Evolutionary conservation across 2,888 invertebrate genomes (phyloP).

Genomic region (Neoascia interrupta): DNA sequence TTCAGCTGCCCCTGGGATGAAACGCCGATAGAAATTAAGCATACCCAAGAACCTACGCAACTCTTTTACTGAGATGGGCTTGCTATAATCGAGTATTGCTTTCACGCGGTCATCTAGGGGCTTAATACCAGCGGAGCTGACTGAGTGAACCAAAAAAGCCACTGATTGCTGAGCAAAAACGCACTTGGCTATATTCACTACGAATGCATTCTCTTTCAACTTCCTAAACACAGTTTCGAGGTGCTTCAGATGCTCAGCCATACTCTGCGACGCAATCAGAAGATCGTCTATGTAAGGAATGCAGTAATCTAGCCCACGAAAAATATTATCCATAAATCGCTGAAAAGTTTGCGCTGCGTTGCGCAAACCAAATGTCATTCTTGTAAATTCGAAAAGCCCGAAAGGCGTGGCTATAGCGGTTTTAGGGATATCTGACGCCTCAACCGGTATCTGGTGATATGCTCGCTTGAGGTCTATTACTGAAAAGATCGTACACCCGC

Average conservation of each 20-base stretch:
- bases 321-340: background rate
- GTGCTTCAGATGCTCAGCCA: too few species aligned
- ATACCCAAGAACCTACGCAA: background rate
- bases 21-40: slow-evolving; percentile 3
- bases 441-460: slow-evolving; percentile 1
- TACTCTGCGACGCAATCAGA: too few species aligned
- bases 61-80: background rate
- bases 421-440: background rate
- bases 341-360: background rate
- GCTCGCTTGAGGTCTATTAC: slow-evolving; percentile 41
- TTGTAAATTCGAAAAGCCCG: slow-evolving; percentile 3
- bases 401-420: slow-evolving; percentile 8
- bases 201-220: background rate
- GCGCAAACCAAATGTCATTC: background rate
- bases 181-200: background rate
- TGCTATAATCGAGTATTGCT: too few species aligned
- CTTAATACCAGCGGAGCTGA: background rate
- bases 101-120: too few species aligned
- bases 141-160: background rate
- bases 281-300: too few species aligned
- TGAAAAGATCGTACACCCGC: slow-evolving; percentile 42
- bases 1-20: background rate
- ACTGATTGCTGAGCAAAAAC: background rate
- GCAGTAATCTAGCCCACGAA: background rate
- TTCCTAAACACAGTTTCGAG: background rate